Conservation (phyloP, 2,797 vertebrate genomes). For the Syngnathus acus region DNA sequence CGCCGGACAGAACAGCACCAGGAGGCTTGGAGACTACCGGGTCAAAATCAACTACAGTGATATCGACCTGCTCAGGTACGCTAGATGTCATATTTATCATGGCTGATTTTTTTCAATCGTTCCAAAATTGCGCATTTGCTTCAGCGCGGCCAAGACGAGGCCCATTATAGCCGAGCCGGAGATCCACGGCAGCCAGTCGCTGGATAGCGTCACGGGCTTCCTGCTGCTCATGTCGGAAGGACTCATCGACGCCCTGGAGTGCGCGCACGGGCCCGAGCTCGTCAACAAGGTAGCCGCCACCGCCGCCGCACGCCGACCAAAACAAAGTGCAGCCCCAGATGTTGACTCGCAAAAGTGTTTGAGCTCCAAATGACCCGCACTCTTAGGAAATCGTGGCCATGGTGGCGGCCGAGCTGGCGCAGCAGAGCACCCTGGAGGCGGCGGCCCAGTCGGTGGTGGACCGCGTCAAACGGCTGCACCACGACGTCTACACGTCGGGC, state of each 20-base stretch:
- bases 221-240: constrained; percentile 94
- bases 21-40: constrained; percentile 90
- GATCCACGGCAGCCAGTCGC: constrained; percentile 80
- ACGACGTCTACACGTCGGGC: constrained; percentile 85
- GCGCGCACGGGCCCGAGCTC: constrained; percentile 89
- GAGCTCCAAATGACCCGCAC: neutral
- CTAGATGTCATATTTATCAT: no score
- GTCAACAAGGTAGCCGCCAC: constrained; percentile 89
- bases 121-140: neutral
- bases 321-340: neutral
- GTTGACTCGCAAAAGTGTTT: no score
- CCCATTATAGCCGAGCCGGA: constrained; percentile 90
- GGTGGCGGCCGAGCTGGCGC: constrained; percentile 92
- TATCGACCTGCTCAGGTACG: constrained; percentile 87
- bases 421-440: constrained; percentile 82
- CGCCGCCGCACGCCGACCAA: neutral
- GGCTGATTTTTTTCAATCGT: no score
- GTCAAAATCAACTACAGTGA: constrained; percentile 92
- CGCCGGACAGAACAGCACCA: constrained; percentile 87
- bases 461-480: constrained; percentile 85
- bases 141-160: constrained; percentile 81
- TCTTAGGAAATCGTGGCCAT: constrained; percentile 90
- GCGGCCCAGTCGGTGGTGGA: constrained; percentile 94
- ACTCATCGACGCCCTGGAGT: constrained; percentile 89
- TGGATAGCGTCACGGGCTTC: constrained; percentile 88